Base-by-base conservation (phyloP, 2,888 invertebrate species). In the Drosophila lacicola region DNA sequence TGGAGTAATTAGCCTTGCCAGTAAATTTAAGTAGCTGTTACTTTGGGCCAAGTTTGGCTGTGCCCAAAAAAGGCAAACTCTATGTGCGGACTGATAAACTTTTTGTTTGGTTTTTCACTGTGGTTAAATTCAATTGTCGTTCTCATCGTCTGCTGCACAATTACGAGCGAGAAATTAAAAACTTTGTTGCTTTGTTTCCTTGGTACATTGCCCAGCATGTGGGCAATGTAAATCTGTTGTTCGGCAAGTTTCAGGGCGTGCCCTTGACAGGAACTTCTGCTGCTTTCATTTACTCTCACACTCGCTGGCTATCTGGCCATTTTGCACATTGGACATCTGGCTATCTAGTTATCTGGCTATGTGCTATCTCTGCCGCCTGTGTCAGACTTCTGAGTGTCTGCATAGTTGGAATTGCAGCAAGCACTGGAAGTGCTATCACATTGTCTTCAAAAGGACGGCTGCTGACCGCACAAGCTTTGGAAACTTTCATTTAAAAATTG, bases 151-250 rank as follows among this genome's bases (percentile, higher is more conserved):
- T 64, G 62, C 19, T 55, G 54, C 47, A 67, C 69, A 74, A 70
- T 74, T 66, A 70, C 63, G 47, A 70, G 44, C 29, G 55, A 54
- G 45, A 73, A 77, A 73, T 69, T 74, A 62, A 77, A 64, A 70
- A 70, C 70, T 61, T 77, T 73, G 66, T 53, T 61, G 62, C 50
- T 17, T 21, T 46, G 50, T 21, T 53, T 44, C 53, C n/a, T 14
- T 45, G n/a, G 46, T 54, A 63, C 70, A 70, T 49, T 53, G 29
- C 41, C 37, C 36, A 53, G 62, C 70, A 63, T 74, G 75, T 69
- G 69, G 46, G 58, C 41, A 41, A 74, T 74, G 75, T 55, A 74
- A 73, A 73, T 69, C 50, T 74, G 69, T 63, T 39, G 42, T n/a
- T 25, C 33, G 39, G 10, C 55, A 68, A 54, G 37, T 57, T 62